Conservation (phyloP, 2,888 invertebrate species). For the Melanargia galathea region DNA sequence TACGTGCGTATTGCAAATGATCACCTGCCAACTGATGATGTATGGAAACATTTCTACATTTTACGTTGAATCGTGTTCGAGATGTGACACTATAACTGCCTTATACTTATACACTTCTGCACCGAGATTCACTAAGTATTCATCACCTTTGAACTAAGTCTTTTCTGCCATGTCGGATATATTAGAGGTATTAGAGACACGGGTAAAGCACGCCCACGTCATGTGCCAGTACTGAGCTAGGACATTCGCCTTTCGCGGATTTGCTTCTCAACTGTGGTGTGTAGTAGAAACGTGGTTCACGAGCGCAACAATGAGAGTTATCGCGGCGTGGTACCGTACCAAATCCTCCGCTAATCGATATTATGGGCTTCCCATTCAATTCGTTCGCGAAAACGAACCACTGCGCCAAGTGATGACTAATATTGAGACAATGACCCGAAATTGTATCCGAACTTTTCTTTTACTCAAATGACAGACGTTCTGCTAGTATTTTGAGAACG, state of each 20-base stretch:
- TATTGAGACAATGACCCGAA: conserved; percentile 8
- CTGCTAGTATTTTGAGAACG: not conserved
- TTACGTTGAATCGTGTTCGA: conserved; percentile 38
- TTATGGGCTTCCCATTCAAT: conserved; percentile 59
- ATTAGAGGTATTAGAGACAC: conserved; percentile 15
- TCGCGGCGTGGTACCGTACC: conserved; percentile 75
- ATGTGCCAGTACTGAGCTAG: conserved; percentile 48
- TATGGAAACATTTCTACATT: conserved; percentile 78
- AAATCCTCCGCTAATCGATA: conserved; percentile 68
- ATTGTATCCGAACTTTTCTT: not conserved
- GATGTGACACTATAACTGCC: conserved; percentile 16
- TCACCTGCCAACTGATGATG: conserved; percentile 78
- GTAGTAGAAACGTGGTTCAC: conserved; percentile 72
- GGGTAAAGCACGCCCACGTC: conserved; percentile 34
- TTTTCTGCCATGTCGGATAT: conserved; percentile 37
- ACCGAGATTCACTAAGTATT: conserved; percentile 28
- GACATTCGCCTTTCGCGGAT: conserved; percentile 67
- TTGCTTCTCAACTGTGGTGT: conserved; percentile 65
- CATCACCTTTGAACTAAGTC: conserved; percentile 26
- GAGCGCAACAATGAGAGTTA: conserved; percentile 78
- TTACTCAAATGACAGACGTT: not conserved
- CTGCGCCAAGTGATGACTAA: conserved; percentile 7
- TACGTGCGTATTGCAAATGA: conserved; percentile 55
- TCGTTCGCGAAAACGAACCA: conserved; percentile 38
- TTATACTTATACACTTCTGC: conserved; percentile 18